Base-by-base conservation (phyloP, 2,888 invertebrate species). In the Drosophila melanosoma region DNA sequence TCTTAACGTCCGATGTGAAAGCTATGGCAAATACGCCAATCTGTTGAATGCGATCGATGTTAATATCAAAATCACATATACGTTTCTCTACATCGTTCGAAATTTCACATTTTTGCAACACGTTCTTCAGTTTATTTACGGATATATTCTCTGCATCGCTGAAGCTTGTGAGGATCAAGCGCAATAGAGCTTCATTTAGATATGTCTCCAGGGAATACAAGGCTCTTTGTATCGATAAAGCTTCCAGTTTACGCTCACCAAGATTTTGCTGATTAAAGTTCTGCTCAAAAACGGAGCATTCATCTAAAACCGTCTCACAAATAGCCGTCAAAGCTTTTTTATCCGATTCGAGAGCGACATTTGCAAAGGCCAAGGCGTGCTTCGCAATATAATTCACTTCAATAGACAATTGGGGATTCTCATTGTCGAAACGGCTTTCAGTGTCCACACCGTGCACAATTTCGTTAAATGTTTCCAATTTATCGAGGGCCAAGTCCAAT, bases 11-110 rank as follows among this genome's bases (percentile, higher is more conserved):
- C 4, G 88, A 79, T 0, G 92, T 88, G 66, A 91, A 92, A 0
- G 91, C 90, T 53, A 91, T 91, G 1, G 92, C 93, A 80, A 93
- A 92, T 3, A 91, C 79, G 2, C 93, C 93, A 60, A 93, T 92
- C 73, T 93, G 93, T 7, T 91, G 90, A 15, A 92, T 89, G 23
- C 93, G 88, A 74, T 93, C 93, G 23, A 92, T 80, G 61, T 92
- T 91, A 0, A 86, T 79, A 82, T 93, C 93, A 67, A 93, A 93
- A 54, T 91, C 90, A 0, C 83, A 83, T 38, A 93, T 91, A 1
- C 90, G 64, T 17, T 88, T 83, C 33, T 91, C 90, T 0, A 86
- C 64, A 0, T 59, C 77, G 33, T 84, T 73, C 1, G 69, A 56
- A 52, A 68, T 59, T 42, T 78, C 45, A 10, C 32, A 11, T 4